A percentile compares a stretch with the other conserved stretches of the same genome.
These are phyloP conservation scores for Triplophysa tibetana DNA, from an alignment of 2,113 vertebrate species.

Conservation along the genomic window DNA sequence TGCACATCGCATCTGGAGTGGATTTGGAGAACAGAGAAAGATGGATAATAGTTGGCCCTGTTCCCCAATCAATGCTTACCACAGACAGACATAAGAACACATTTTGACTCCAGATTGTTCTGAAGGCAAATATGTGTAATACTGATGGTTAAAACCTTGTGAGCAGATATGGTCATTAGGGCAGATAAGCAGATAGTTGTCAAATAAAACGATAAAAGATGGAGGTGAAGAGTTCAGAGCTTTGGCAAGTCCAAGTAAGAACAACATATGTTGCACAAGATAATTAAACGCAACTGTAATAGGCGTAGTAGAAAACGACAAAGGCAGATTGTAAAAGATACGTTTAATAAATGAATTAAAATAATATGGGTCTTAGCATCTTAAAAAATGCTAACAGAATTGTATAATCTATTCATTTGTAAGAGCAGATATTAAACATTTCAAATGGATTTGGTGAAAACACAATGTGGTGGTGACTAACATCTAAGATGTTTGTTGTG, in stretches of 20 bases:
- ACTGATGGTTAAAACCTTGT: conserved; percentile 24
- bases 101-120: neutral
- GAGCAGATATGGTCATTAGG: conserved; percentile 4
- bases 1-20: conserved; percentile 51
- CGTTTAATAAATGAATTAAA: no score
- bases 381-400: no score
- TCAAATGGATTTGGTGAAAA: neutral
- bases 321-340: neutral
- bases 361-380: neutral
- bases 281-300: neutral
- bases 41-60: conserved; percentile 43
- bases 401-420: neutral
- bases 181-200: neutral
- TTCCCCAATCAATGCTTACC: conserved; percentile 35
- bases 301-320: neutral
- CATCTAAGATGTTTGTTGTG: neutral
- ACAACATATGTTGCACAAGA: neutral
- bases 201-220: neutral
- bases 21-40: conserved; percentile 43
- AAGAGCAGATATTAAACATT: neutral
- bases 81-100: conserved; percentile 18
- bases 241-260: neutral
- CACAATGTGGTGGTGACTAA: neutral
- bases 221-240: neutral
- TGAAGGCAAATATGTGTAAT: conserved; percentile 37